Percentiles rank a stretch among this genome's conserved stretches.
Conservation (phyloP, 2,113 vertebrate genomes). For the Myxocyprinus asiaticus region DNA sequence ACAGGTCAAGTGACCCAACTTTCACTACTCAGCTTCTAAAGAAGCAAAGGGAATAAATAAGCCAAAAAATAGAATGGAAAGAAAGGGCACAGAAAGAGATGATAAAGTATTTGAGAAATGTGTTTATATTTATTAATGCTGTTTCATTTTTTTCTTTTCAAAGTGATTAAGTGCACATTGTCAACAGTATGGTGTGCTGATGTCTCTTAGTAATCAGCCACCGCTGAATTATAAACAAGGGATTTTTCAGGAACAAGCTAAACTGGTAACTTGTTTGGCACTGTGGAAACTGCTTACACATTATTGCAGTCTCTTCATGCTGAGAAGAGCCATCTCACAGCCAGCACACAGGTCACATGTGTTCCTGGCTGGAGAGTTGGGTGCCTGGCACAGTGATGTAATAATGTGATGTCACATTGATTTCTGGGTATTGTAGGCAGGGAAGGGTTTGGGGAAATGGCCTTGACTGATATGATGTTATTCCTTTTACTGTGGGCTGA, state of each 20-base stretch:
- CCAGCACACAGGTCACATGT: not conserved
- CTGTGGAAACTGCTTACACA: not conserved
- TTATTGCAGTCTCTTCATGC: not conserved
- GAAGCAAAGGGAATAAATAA: too few relatives aligned
- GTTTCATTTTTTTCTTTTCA: not conserved
- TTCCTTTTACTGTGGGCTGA: not conserved
- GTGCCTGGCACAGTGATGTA: slow-evolving; percentile 74
- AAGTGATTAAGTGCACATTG: too few relatives aligned
- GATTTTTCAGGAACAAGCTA: not conserved
- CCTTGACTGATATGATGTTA: not conserved
- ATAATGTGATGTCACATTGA: slow-evolving; percentile 69
- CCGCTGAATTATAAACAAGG: not conserved
- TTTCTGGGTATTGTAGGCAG: slow-evolving; percentile 57
- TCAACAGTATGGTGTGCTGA: not conserved
- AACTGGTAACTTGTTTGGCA: too few relatives aligned
- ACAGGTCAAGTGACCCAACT: slow-evolving; percentile 2
- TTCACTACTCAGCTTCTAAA: not conserved
- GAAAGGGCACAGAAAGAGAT: too few relatives aligned
- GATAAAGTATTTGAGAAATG: too few relatives aligned
- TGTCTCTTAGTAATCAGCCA: not conserved
- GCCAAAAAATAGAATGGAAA: too few relatives aligned
- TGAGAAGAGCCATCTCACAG: too few relatives aligned
- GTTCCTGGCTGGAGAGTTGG: slow-evolving; percentile 22
- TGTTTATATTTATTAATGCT: not conserved
- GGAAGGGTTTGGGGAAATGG: slow-evolving; percentile 25